Evolutionary conservation across 2,113 vertebrate species (phyloP), one percentile per base, ranked within the genome.

Genomic region (Laticauda colubrina): DNA sequence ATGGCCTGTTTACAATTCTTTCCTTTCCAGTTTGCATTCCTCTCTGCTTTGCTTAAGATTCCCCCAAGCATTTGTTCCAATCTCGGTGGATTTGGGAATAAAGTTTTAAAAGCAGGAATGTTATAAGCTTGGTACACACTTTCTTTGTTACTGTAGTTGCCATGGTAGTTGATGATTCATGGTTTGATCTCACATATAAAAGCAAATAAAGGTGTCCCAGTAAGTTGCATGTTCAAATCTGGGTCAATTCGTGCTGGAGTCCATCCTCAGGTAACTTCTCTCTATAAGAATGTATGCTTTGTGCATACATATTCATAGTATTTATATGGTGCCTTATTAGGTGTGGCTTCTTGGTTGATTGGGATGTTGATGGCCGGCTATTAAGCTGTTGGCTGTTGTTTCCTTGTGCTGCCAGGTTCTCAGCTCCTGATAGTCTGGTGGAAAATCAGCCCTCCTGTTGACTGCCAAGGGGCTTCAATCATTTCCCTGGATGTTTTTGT

Each of bases 81-180:
- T 56, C n/a, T 53, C 23, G 3, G 0, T 75, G 87, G 90, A 55
- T 54, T 5, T 23, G 24, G 48, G 18, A 87, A 57, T 85, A 11
- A 34, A n/a, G 45, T 61, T 64, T 0, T 0, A 61, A 54, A 57
- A 89, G 91, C 9, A 4, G 0, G 0, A 0, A 89, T 86, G 57
- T 53, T 29, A 12, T 51, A 10, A n/a, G 92, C 5, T 1, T 3
- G 21, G 10, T 2, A 0, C 18, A 2, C 29, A 29, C 45, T 89
- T 85, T 55, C 88, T 51, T 20, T 21, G 2, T n/a, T 91, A 5
- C 12, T 14, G 12, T n/a, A 69, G 29, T 20, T 21, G 18, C 34
- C 69, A 21, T 18, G 1, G 18, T 39, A 20, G 69, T 81, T 39
- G 34, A 8, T 75, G 2, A 75, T 75, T n/a, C 15, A 75, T 3